phyloP scores from a whole-genome alignment of 53 echinoderm and acorn worm genomes.

The Henricia sp. region DNA sequence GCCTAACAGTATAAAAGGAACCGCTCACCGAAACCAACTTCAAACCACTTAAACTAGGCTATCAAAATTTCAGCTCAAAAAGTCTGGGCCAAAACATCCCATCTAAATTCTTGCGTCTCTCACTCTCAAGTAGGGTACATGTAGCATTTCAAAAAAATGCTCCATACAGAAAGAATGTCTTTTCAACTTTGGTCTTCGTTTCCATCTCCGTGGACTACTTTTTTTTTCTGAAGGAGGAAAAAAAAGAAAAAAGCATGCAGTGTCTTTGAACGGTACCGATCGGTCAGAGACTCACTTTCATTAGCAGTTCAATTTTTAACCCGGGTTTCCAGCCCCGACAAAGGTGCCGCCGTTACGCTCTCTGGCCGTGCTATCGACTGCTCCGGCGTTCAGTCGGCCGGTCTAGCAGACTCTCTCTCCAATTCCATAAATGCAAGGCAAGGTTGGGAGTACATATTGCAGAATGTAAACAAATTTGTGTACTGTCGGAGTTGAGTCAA shows the following conservation, averaged over 20 bases:
- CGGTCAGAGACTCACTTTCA: conserved; percentile 52
- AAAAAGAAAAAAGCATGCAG: neutral
- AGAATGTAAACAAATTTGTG: conserved; percentile 56
- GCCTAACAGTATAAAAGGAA: conserved; percentile 17
- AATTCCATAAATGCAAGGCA: conserved; percentile 46
- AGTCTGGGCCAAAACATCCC: neutral
- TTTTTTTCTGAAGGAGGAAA: neutral
- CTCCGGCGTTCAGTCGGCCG: neutral
- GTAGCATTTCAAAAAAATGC: neutral
- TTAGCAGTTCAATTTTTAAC: conserved; percentile 64
- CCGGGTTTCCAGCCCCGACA: conserved; percentile 31
- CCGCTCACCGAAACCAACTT: conserved; percentile 21
- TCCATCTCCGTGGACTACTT: neutral
- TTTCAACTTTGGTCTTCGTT: conserved; percentile 7
- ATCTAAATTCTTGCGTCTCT: neutral
- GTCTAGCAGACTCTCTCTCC: conserved; percentile 14
- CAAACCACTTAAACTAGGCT: too few species aligned
- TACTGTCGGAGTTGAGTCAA: conserved; percentile 44
- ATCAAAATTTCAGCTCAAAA: neutral
- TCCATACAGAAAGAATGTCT: neutral
- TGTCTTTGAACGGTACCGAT: conserved; percentile 44
- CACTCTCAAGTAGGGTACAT: neutral
- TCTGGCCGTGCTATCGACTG: conserved; percentile 5
- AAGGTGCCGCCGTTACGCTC: conserved; percentile 29
- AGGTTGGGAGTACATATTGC: conserved; percentile 44